These are phyloP conservation scores for Cyclina sinensis DNA, from an alignment of 1,140 invertebrate species.

Conservation along the genomic window DNA sequence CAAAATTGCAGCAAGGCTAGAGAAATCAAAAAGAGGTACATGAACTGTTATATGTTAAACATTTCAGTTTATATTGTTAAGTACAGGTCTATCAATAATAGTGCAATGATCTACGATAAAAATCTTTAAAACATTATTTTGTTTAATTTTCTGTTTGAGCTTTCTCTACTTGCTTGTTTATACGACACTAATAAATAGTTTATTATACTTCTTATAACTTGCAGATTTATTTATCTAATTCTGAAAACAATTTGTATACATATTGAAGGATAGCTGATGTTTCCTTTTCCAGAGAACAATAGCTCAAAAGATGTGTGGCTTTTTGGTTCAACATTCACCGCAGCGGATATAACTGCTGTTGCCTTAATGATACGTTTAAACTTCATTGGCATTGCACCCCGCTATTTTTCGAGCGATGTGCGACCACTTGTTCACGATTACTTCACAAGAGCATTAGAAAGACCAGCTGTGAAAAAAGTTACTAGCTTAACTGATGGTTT, in stretches of 20 bases:
- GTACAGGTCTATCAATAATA: too few relatives aligned
- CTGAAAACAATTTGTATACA: neutral
- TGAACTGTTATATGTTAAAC: neutral
- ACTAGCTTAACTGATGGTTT: neutral
- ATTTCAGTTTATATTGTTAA: neutral
- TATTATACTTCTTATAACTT: too few relatives aligned
- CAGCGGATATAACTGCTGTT: slow-evolving; percentile 21
- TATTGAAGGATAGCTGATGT: neutral
- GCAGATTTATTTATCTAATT: too few relatives aligned
- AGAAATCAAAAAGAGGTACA: slow-evolving; percentile 5
- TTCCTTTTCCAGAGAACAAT: neutral
- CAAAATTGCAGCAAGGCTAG: slow-evolving; percentile 12
- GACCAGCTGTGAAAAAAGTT: slow-evolving; percentile 4
- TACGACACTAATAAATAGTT: too few relatives aligned
- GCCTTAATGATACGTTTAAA: neutral
- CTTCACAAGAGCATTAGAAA: neutral
- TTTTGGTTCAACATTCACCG: slow-evolving; percentile 7
- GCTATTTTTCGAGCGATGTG: neutral
- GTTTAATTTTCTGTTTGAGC: too few relatives aligned
- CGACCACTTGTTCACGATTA: slow-evolving; percentile 16
- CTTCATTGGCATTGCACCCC: neutral
- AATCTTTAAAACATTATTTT: too few relatives aligned
- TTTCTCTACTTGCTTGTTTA: too few relatives aligned
- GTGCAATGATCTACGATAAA: too few relatives aligned
- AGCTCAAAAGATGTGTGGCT: neutral